Percentiles rank a stretch among this genome's conserved stretches.
Conservation (phyloP, 2,797 vertebrate genomes). For the Poecilia gillii region DNA sequence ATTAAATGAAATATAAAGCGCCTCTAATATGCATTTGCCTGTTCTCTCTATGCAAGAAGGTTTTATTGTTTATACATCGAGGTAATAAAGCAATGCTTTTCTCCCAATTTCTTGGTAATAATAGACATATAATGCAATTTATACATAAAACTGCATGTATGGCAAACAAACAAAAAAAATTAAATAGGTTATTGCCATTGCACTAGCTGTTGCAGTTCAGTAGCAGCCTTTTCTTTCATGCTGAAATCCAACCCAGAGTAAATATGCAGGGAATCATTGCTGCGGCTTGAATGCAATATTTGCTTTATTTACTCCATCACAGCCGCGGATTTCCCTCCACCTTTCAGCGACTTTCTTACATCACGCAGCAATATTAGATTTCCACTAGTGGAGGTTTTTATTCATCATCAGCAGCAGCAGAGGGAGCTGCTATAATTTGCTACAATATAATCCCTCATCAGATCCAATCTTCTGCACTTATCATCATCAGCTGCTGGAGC, state of each 20-base stretch:
- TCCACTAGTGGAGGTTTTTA: slow-evolving; percentile 49
- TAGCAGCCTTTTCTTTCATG: background rate
- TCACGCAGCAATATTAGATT: slow-evolving; percentile 48
- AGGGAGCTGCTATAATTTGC: slow-evolving; percentile 76
- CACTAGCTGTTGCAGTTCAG: slow-evolving; percentile 5
- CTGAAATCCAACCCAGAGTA: slow-evolving; percentile 16
- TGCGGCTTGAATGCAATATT: slow-evolving; percentile 25
- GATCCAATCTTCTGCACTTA: slow-evolving; percentile 67
- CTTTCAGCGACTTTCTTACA: slow-evolving; percentile 17
- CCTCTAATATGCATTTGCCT: slow-evolving; percentile 42
- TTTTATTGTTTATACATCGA: slow-evolving; percentile 50
- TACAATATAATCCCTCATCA: slow-evolving; percentile 67
- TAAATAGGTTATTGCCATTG: slow-evolving; percentile 35
- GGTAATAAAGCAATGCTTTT: slow-evolving; percentile 13
- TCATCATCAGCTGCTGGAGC: slow-evolving; percentile 63
- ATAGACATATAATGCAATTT: slow-evolving; percentile 47
- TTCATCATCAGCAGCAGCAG: slow-evolving; percentile 67
- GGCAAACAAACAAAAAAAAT: slow-evolving; percentile 22
- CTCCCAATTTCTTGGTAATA: slow-evolving; percentile 39
- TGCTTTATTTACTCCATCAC: slow-evolving; percentile 41
- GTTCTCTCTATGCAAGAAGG: slow-evolving; percentile 61
- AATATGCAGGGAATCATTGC: slow-evolving; percentile 15
- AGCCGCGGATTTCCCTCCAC: slow-evolving; percentile 25
- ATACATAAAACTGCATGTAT: slow-evolving; percentile 34
- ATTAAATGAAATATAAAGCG: slow-evolving; percentile 40